A percentile compares a stretch with the other conserved stretches of the same genome.
phyloP scores from a whole-genome alignment of 2,888 invertebrate genomes.

The Tetragnatha montana region DNA sequence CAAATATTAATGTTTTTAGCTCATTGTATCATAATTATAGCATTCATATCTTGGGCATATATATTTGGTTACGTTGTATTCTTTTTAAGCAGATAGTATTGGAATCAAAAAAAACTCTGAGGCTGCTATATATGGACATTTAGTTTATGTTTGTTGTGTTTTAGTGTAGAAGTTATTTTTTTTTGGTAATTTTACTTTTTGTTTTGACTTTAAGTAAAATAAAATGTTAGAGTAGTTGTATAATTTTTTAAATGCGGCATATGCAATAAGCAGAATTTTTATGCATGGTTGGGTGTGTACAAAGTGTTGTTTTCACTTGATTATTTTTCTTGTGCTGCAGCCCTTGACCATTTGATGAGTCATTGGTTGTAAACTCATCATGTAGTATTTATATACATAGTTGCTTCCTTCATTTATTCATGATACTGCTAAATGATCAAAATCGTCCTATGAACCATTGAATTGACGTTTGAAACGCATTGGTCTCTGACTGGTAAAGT shows the following conservation, averaged over 20 bases:
- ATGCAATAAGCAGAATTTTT: background rate
- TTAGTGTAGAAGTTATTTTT: background rate
- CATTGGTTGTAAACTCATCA: background rate
- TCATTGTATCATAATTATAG: background rate
- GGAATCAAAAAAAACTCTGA: background rate
- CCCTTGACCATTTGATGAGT: background rate
- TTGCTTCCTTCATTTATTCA: slow-evolving; percentile 6
- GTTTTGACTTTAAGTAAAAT: background rate
- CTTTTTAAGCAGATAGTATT: background rate
- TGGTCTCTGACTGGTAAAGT: slow-evolving; percentile 3
- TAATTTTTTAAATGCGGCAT: background rate
- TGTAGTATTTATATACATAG: background rate
- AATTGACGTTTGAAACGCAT: slow-evolving; percentile 4
- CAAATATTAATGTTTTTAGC: background rate
- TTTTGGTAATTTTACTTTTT: background rate
- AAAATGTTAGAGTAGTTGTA: background rate
- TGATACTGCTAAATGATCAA: slow-evolving; percentile 23
- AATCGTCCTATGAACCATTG: slow-evolving; percentile 17
- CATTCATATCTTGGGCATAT: background rate
- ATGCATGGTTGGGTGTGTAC: background rate
- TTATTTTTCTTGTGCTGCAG: slow-evolving; percentile 8
- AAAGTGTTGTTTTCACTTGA: background rate
- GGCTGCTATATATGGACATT: background rate
- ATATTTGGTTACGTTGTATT: background rate
- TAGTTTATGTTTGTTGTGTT: background rate